Base-by-base conservation (phyloP, 2,797 vertebrate genomes). In the Typhlichthys eigenmanni region DNA sequence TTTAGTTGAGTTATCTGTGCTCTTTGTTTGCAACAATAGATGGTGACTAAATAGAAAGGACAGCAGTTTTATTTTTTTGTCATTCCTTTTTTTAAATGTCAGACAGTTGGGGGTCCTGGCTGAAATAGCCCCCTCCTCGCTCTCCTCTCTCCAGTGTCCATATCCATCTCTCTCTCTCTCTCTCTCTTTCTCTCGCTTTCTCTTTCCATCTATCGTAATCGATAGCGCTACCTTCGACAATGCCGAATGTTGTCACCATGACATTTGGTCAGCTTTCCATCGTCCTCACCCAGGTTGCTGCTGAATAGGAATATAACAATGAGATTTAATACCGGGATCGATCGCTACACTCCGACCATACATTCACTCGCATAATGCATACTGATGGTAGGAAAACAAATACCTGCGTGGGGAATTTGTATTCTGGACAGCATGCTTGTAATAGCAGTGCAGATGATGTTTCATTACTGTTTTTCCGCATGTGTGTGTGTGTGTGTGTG, bases 141-240 rank as follows among this genome's bases (percentile, higher is more conserved):
- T 11, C n/a, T 2, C 43, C 19, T 19, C 2, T 19, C 19, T 19
- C 2, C 19, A 19, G 19, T 19, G 19, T 19, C 19, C 16, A 17
- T 19, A 19, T 24, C 43, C 10, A 16, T 24, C 51, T 11, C 16
- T 17, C 16, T 17, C 16, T 24, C 51, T 11, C 51, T 14, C 17
- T 11, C 57, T 29, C 13, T 47, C 24, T 4, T 11, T 53, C 60
- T 45, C 62, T 53, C 60, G 16, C 65, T 53, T 67, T 60, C 66
- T 51, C 76, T 74, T 62, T 80, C 70, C 74, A 77, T 85, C 78
- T 82, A 81, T 87, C 80, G 86, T 87, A 84, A 92, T 91, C 92
- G 80, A 91, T 91, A 89, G 86, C 84, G 86, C 87, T 87, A 79
- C 86, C 90, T 83, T 87, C 88, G 90, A 85, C 87, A 88, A 82